Percentiles rank a stretch among this genome's conserved stretches.
Conservation (phyloP, 2,113 vertebrate species). For the Erythrolamprus reginae region DNA sequence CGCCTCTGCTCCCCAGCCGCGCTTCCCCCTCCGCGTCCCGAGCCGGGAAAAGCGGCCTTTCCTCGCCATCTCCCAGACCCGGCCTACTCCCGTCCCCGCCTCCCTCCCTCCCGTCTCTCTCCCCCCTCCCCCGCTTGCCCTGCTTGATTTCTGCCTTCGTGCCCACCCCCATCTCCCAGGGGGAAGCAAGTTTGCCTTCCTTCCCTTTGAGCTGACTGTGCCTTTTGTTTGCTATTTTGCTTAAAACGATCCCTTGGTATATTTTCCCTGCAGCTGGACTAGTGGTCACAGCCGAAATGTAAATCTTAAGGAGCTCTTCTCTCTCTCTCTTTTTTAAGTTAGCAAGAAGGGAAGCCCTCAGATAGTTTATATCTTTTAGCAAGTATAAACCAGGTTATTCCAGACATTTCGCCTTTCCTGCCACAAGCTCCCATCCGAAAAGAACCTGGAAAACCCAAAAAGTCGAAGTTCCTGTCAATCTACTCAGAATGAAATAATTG, state of each 20-base stretch:
- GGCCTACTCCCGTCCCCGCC: neutral
- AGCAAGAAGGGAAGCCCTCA: neutral
- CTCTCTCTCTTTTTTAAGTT: neutral
- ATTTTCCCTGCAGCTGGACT: neutral
- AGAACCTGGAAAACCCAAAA: neutral
- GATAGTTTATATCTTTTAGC: neutral
- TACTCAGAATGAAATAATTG: neutral
- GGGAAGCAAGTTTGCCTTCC: slow-evolving; percentile 48
- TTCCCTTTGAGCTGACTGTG: slow-evolving; percentile 27
- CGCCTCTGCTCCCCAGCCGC: slow-evolving; percentile 27
- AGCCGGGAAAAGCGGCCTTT: neutral
- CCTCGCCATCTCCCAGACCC: neutral
- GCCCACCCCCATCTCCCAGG: slow-evolving; percentile 15
- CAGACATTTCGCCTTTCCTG: neutral
- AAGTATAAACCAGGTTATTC: neutral
- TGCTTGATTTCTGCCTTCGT: neutral
- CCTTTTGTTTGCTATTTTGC: slow-evolving; percentile 20
- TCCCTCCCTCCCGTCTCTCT: neutral
- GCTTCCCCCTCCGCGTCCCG: neutral
- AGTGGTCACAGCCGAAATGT: neutral
- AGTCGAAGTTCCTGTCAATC: neutral
- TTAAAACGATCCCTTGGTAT: neutral
- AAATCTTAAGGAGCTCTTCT: neutral
- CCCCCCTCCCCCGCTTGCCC: neutral
- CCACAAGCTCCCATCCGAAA: neutral